A percentile compares a stretch with the other conserved stretches of the same genome.
phyloP scores from a whole-genome alignment of 1,140 invertebrate genomes.

The Drosophila nikananu region DNA sequence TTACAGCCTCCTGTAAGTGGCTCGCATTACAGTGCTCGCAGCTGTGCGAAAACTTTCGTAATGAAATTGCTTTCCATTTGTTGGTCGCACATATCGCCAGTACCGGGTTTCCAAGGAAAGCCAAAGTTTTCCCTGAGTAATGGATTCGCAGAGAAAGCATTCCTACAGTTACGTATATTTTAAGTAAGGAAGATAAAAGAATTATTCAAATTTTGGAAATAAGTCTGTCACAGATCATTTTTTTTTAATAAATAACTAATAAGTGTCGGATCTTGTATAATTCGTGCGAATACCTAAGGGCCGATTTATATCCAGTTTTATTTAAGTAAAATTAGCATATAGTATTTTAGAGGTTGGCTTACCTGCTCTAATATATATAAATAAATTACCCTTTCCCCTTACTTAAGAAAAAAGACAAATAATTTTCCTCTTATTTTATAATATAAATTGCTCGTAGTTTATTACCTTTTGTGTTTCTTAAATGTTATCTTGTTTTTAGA shows the following conservation, averaged over 20 bases:
- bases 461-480: neutral
- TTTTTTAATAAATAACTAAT: neutral
- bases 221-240: neutral
- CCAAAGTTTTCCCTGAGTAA: slow-evolving; percentile 20
- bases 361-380: too few relatives aligned
- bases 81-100: neutral
- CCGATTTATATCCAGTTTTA: too few relatives aligned
- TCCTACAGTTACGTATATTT: neutral
- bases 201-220: neutral
- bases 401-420: too few relatives aligned
- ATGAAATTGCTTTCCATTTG: slow-evolving; percentile 51
- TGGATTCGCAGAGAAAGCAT: neutral
- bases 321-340: neutral
- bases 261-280: too few relatives aligned
- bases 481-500: neutral
- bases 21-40: slow-evolving; percentile 27
- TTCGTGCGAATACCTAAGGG: too few relatives aligned
- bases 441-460: too few relatives aligned
- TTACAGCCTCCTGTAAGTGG: slow-evolving; percentile 33
- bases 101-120: slow-evolving; percentile 1
- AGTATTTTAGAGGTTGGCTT: too few relatives aligned
- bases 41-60: slow-evolving; percentile 50
- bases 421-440: too few relatives aligned
- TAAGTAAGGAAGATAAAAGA: neutral
- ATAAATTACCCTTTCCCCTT: too few relatives aligned